These are phyloP conservation scores for Drosophila suzukii DNA, from an alignment of 1,140 invertebrate genomes.

Conservation along the genomic window DNA sequence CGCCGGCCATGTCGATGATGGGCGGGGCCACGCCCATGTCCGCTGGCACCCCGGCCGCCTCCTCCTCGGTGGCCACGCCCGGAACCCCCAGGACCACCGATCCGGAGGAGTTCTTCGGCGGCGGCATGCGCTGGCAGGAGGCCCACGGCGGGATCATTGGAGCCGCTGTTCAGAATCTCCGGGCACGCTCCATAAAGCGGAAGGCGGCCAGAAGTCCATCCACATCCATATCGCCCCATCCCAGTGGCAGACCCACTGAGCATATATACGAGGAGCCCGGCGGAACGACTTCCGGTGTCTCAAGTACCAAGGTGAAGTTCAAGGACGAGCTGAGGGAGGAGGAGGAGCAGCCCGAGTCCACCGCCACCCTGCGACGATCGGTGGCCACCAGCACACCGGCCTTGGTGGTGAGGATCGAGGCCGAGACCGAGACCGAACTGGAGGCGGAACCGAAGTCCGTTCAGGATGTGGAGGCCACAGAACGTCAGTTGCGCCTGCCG, in stretches of 20 bases:
- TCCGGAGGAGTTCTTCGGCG: constrained; percentile 55
- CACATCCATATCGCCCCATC: constrained; percentile 39
- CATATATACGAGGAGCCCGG: constrained; percentile 74
- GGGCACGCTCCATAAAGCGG: constrained; percentile 76
- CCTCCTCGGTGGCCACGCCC: constrained; percentile 45
- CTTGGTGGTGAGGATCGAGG: constrained; percentile 64
- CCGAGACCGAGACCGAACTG: constrained; percentile 33
- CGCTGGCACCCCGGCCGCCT: constrained; percentile 25
- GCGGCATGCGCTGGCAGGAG: constrained; percentile 75
- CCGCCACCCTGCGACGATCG: constrained; percentile 48
- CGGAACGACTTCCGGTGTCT: not conserved
- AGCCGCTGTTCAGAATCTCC: constrained; percentile 72
- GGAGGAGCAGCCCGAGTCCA: constrained; percentile 24
- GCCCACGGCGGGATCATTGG: constrained; percentile 79
- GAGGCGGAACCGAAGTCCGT: constrained; percentile 1
- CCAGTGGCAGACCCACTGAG: constrained; percentile 33
- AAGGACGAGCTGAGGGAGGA: constrained; percentile 51
- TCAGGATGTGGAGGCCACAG: constrained; percentile 46
- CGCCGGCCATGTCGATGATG: constrained; percentile 58
- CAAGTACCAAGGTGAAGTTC: constrained; percentile 52
- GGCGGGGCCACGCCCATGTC: constrained; percentile 56
- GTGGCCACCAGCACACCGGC: constrained; percentile 80
- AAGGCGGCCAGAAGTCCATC: constrained; percentile 48
- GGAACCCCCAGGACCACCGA: constrained; percentile 36
- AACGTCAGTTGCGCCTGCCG: constrained; percentile 60